Evolutionary conservation across 1,140 invertebrate genomes (phyloP).

Genomic region (Asbolus verrucosus): DNA sequence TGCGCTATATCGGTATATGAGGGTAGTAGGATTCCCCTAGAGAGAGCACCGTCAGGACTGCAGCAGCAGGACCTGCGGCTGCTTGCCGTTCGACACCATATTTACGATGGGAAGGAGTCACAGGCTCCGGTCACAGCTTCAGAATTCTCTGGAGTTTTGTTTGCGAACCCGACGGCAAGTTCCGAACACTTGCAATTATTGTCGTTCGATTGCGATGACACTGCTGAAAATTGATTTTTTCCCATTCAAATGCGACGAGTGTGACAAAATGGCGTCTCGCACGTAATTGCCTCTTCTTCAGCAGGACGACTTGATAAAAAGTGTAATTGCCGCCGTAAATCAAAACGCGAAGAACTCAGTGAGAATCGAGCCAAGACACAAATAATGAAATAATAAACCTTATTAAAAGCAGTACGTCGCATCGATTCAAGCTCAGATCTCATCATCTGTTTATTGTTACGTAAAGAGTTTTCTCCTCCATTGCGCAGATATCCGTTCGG

Average conservation of each 20-base stretch:
- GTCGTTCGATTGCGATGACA: constrained; percentile 1
- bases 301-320: neutral
- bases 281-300: neutral
- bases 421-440: constrained; percentile 48
- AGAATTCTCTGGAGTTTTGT: constrained; percentile 14
- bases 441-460: constrained; percentile 53
- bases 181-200: constrained; percentile 6
- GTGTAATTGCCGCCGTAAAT: constrained; percentile 16
- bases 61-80: constrained; percentile 28
- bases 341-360: constrained; percentile 22
- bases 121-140: constrained; percentile 38
- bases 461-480: constrained; percentile 51
- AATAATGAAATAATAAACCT: constrained; percentile 53
- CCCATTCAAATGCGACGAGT: neutral
- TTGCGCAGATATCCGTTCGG: constrained; percentile 42
- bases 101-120: constrained; percentile 46
- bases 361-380: constrained; percentile 44
- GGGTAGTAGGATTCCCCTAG: constrained; percentile 32
- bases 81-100: constrained; percentile 20
- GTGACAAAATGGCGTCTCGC: constrained; percentile 18
- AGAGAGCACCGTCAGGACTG: constrained; percentile 10
- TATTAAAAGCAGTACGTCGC: constrained; percentile 54
- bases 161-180: too few species aligned
- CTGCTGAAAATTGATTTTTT: constrained; percentile 14
- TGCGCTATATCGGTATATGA: constrained; percentile 30